Conservation (phyloP, 1,140 invertebrate genomes). For the Manduca sexta region DNA sequence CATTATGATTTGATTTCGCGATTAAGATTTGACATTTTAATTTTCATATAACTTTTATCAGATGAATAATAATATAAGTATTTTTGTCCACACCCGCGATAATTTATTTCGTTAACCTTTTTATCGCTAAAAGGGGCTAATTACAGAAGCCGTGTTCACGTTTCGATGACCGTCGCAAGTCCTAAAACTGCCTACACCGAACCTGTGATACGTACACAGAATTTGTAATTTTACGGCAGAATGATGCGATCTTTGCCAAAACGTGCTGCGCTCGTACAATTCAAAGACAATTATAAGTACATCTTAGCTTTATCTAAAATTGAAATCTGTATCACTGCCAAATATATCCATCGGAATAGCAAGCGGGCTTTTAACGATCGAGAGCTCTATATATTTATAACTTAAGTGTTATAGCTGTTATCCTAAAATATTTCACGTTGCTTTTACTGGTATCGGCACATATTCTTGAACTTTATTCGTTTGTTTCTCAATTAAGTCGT, state of each 20-base stretch:
- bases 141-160: too few relatives aligned
- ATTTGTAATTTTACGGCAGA: neutral
- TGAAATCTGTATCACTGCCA: constrained; percentile 39
- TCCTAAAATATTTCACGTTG: neutral
- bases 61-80: too few relatives aligned
- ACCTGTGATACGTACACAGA: neutral
- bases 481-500: too few relatives aligned
- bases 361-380: neutral
- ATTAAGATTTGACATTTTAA: too few relatives aligned
- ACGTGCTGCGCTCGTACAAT: constrained; percentile 13
- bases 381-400: neutral
- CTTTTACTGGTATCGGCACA: neutral
- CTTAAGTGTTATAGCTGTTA: neutral
- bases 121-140: too few relatives aligned
- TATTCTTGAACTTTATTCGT: neutral
- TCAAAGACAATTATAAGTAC: constrained; percentile 38
- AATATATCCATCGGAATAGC: constrained; percentile 11
- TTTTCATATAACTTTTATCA: too few relatives aligned
- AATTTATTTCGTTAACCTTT: too few relatives aligned
- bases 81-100: too few relatives aligned
- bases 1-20: too few relatives aligned
- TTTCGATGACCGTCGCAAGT: too few relatives aligned
- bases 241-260: constrained; percentile 10
- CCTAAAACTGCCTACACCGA: too few relatives aligned
- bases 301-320: constrained; percentile 39